Evolutionary conservation across 1,140 invertebrate genomes (phyloP), one percentile per base, ranked within the genome.

Genomic region (Lysiphlebus fabarum): DNA sequence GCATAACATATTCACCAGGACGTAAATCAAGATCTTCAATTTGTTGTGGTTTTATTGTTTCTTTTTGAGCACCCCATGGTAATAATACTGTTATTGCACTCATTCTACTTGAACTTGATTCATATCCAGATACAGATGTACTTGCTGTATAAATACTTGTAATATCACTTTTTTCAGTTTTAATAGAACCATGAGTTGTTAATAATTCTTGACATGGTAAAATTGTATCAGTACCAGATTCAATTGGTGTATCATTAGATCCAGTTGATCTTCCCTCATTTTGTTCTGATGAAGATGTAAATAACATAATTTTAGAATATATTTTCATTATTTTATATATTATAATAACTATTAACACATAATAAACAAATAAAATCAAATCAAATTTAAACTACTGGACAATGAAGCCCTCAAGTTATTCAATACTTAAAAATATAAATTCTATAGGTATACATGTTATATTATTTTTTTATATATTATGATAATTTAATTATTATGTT

Each of bases 1-100:
- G 83, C 88, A 98, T 94, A 2, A 98, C 93, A 82, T 91, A 97
- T 75, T 98, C 95, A 14, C 95, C 95, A 0, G 94, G 92, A 58
- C 88, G 79, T 11, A 90, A 72, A 72, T 90, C 86, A 65, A 85
- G 84, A 62, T 90, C 87, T 57, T 76, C 80, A 17, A 81, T 71
- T 57, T 80, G 76, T 53, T 86, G 82, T 36, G 84, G 80, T 41
- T 83, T 81, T 0, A 84, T 81, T 37, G 88, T 80, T 70, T 90
- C 90, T 70, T 92, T 92, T 61, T 90, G 86, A 10, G 86, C 86
- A 58, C 90, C 89, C 91, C 91, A 93, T 40, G 91, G 90, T 56
- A 93, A 67, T 57, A 90, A 82, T 48, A 79, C 76, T 26, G 78
- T 80, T 36, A 78, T 68, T 61, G 75, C 73, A 61, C 76, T 79